Evolutionary conservation across 2,113 vertebrate genomes (phyloP).

Genomic region (Entomyzon cyanotis): DNA sequence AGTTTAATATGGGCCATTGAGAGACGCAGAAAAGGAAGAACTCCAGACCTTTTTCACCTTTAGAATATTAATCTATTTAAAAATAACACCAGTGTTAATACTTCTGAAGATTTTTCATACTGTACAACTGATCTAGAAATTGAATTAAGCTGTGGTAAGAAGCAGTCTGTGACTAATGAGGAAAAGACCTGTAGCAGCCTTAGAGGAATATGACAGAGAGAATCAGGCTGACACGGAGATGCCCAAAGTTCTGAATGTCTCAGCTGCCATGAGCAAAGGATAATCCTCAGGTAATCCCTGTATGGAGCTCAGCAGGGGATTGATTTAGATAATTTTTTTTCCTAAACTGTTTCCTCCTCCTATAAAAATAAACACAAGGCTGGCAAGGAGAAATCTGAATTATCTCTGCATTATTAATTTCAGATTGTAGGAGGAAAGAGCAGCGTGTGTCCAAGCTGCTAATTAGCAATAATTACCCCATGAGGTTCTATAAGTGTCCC

Average conservation of each 20-base stretch:
- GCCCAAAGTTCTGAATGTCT: background rate
- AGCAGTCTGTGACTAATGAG: background rate
- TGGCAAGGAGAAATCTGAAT: background rate
- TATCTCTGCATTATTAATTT: background rate
- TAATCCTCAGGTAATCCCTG: background rate
- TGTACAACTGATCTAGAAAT: background rate
- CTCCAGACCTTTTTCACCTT: background rate
- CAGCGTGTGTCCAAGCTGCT: slow-evolving; percentile 23
- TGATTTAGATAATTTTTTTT: background rate
- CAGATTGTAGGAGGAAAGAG: slow-evolving; percentile 10
- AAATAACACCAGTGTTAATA: background rate
- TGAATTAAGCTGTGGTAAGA: background rate
- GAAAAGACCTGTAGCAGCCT: background rate
- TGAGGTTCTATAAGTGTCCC: slow-evolving; percentile 20
- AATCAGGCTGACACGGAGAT: background rate
- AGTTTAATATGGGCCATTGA: background rate
- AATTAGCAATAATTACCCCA: slow-evolving; percentile 51
- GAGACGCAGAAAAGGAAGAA: background rate
- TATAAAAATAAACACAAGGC: slow-evolving; percentile 5
- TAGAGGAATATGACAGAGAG: background rate
- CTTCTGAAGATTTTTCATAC: background rate
- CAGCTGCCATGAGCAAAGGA: background rate
- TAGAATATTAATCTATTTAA: background rate
- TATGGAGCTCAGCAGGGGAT: background rate
- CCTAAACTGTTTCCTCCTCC: background rate